Base-by-base conservation (phyloP, 2,113 vertebrate genomes). In the Corvus cornix region DNA sequence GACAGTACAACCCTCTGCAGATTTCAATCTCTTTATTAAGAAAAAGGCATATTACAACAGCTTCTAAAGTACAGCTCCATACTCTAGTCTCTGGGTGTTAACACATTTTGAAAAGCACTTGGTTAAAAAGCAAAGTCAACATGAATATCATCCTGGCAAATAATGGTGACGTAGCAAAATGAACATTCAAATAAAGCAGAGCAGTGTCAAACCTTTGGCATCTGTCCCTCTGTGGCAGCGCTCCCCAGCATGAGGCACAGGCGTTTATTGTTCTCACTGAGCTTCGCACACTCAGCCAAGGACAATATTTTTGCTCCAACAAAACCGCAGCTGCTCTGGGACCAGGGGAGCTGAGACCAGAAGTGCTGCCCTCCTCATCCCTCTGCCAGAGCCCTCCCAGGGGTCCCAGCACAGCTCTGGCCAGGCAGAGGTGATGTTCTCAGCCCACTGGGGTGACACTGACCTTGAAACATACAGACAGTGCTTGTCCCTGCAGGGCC, bases 11-110 rank as follows among this genome's bases (percentile, higher is more conserved):
- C 73, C 27, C 74, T 58, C 14, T 20, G 37, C 79, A 51, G 92
- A 67, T 95, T 90, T 83, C 82, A 73, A 33, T 92, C 58, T 96
- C 75, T 98, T 98, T 98, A 97, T 98, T 98, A 97, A 94, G 90
- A 98, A 98, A 97, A 98, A 97, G 96, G 97, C 90, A 18, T 96
- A 95, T 94, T 90, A 96, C 96, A 97, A 84, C 48, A 49, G 69
- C 89, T 95, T 88, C 95, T 93, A 77, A 93, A 93, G 95, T 91
- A 96, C 90, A 94, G 77, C 95, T 95, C 92, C 95, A 89, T 89
- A 85, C 94, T 94, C 95, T 81, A 81, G 90, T 81, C 84, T 94
- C 96, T 79, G 95, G 96, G 69, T 92, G 24, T 53, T 52, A 85
- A 83, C 75, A 70, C 64, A 31, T 80, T 93, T 77, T 83, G 85